A percentile compares a stretch with the other conserved stretches of the same genome.
phyloP scores from a whole-genome alignment of 2,888 invertebrate species.

The Acleris literana region DNA sequence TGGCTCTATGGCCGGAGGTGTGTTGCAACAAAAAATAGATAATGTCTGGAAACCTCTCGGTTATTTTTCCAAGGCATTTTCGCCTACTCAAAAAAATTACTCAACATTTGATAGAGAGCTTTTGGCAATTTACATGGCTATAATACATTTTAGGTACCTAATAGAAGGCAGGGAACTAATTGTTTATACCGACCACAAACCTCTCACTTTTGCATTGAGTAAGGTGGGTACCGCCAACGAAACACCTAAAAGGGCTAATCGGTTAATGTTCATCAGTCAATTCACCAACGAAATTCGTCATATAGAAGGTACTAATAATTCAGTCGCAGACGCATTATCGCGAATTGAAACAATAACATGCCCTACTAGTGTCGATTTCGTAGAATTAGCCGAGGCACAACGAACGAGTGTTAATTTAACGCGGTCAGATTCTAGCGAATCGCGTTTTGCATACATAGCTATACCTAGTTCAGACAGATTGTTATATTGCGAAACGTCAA shows the following conservation, averaged over 20 bases:
- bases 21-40: constrained; percentile 37
- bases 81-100: too few relatives aligned
- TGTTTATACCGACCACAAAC: neutral
- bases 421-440: too few relatives aligned
- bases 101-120: too few relatives aligned
- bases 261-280: constrained; percentile 41
- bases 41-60: constrained; percentile 39
- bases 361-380: constrained; percentile 34
- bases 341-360: constrained; percentile 38
- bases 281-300: constrained; percentile 40
- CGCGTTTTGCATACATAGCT: too few relatives aligned
- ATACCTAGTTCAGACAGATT: too few relatives aligned
- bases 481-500: too few relatives aligned
- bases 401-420: neutral
- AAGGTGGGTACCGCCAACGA: constrained; percentile 31
- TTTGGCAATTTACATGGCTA: constrained; percentile 13
- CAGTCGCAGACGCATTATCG: constrained; percentile 40
- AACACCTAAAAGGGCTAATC: constrained; percentile 38
- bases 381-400: constrained; percentile 28
- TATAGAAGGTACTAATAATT: constrained; percentile 36
- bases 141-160: constrained; percentile 37
- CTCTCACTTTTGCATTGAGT: neutral
- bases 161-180: constrained; percentile 34
- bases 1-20: constrained; percentile 38
- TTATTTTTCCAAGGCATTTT: constrained; percentile 33